phyloP scores from a whole-genome alignment of 2,888 invertebrate genomes.

The Agriopis aurantiaria region DNA sequence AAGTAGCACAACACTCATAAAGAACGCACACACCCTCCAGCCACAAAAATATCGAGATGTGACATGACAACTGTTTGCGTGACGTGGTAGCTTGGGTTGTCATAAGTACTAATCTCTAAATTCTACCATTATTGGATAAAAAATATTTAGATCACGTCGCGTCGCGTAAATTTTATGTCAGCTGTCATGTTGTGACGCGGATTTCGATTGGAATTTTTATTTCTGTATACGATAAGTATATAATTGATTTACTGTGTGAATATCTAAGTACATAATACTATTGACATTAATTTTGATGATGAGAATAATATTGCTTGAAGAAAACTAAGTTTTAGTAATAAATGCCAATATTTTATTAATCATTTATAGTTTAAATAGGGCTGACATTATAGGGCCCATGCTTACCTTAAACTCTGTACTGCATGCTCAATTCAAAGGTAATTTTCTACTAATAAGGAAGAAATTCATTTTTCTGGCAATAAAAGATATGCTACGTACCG shows the following conservation, averaged over 20 bases:
- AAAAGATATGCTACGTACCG: not conserved
- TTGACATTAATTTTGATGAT: too few relatives aligned
- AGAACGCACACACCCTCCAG: conserved; percentile 86
- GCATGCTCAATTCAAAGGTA: not conserved
- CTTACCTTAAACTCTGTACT: too few relatives aligned
- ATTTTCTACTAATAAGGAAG: not conserved
- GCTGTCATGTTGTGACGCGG: too few relatives aligned
- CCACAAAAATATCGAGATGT: conserved; percentile 86
- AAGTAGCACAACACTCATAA: conserved; percentile 86
- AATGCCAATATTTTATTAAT: too few relatives aligned
- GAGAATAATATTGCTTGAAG: too few relatives aligned
- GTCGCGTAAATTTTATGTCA: not conserved
- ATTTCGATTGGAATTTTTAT: too few relatives aligned
- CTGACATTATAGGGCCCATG: too few relatives aligned
- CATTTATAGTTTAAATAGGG: too few relatives aligned
- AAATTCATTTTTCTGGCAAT: not conserved
- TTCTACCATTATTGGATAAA: conserved; percentile 13
- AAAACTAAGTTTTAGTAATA: too few relatives aligned
- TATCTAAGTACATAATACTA: too few relatives aligned
- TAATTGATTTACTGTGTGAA: too few relatives aligned
- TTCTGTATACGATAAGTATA: too few relatives aligned
- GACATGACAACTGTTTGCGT: conserved; percentile 85
- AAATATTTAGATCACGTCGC: not conserved
- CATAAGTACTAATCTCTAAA: conserved; percentile 40
- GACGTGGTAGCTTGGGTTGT: conserved; percentile 83